Conservation (phyloP, 2,113 vertebrate genomes). For the Mormoops blainvillei region DNA sequence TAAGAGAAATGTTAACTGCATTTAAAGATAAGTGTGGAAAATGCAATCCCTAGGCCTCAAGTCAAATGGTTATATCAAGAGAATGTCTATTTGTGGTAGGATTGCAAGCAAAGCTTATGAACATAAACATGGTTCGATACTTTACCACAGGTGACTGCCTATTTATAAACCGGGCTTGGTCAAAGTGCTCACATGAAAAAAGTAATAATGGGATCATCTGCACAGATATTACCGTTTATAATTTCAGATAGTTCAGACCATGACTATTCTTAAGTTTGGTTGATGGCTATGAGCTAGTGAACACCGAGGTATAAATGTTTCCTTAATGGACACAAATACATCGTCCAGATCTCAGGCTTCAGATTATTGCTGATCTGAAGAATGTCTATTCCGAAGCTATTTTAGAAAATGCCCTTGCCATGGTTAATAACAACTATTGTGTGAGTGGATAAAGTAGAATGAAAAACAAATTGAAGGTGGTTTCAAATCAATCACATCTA, state of each 20-base stretch:
- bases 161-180: neutral
- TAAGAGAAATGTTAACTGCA: neutral
- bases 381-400: constrained; percentile 15
- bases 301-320: neutral
- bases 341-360: neutral
- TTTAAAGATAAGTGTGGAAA: neutral
- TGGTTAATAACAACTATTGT: constrained; percentile 30
- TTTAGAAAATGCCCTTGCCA: constrained; percentile 14
- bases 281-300: neutral
- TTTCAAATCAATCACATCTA: neutral
- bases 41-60: neutral
- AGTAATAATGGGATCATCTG: neutral
- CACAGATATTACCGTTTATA: neutral
- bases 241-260: neutral
- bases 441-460: constrained; percentile 11
- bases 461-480: neutral
- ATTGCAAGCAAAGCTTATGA: neutral
- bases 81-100: neutral
- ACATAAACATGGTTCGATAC: neutral
- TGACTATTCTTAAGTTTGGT: neutral
- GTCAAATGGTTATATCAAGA: neutral
- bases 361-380: neutral
- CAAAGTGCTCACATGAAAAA: neutral
- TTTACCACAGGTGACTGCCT: neutral
- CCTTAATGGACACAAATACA: neutral